Conservation (phyloP, 1,140 invertebrate species). For the Drosophila nasuta region DNA sequence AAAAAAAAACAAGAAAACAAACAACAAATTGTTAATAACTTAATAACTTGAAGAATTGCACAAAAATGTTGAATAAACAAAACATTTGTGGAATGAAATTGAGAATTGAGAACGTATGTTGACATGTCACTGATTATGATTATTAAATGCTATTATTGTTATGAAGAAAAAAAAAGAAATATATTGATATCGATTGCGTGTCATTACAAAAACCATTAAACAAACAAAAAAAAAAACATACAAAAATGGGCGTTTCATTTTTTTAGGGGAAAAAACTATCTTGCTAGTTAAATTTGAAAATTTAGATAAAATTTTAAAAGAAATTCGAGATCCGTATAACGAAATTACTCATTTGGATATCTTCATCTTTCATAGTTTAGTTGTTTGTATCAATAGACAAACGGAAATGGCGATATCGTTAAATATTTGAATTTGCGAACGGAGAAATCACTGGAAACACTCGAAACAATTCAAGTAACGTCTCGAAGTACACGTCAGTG, state of each 20-base stretch:
- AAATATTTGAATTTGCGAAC: not conserved
- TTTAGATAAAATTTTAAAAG: too few relatives aligned
- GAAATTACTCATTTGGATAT: too few relatives aligned
- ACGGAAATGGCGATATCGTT: not conserved
- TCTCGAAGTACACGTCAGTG: conserved; percentile 61
- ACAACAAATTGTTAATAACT: conserved; percentile 26
- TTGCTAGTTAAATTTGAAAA: too few relatives aligned
- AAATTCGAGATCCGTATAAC: too few relatives aligned
- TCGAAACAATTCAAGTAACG: not conserved
- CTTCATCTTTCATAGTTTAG: not conserved
- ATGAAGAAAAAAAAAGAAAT: conserved; percentile 39
- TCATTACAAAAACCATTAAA: conserved; percentile 61
- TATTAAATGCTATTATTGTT: conserved; percentile 79
- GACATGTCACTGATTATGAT: conserved; percentile 46
- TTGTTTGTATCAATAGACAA: too few relatives aligned
- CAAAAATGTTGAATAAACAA: conserved; percentile 28
- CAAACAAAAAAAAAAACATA: conserved; percentile 38
- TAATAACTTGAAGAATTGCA: conserved; percentile 22
- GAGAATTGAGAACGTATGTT: conserved; percentile 23
- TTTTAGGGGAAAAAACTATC: not conserved
- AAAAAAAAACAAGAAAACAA: too few relatives aligned
- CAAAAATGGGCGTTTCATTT: conserved; percentile 44
- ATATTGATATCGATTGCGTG: conserved; percentile 76
- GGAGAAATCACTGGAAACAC: conserved; percentile 16
- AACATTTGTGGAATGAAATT: conserved; percentile 22